A percentile compares a stretch with the other conserved stretches of the same genome.
These are phyloP conservation scores for Listrodromus nycthemerus DNA, from an alignment of 2,888 invertebrate species.

Conservation along the genomic window DNA sequence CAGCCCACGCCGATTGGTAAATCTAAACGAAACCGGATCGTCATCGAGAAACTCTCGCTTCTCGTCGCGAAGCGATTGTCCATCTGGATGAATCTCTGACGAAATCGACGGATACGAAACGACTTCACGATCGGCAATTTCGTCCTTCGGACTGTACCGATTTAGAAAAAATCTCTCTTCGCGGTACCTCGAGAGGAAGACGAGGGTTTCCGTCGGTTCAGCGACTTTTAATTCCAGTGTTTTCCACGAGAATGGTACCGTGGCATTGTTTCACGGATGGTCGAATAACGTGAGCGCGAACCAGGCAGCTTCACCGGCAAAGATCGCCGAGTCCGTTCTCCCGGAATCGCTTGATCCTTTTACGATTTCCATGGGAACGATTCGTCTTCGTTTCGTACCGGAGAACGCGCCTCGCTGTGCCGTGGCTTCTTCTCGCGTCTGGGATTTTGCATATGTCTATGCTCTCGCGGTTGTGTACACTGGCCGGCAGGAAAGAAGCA, in stretches of 20 bases:
- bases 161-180: neutral
- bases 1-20: conserved; percentile 44
- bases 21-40: conserved; percentile 36
- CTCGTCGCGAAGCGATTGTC: neutral
- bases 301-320: conserved; percentile 8
- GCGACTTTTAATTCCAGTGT: conserved; percentile 67
- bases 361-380: conserved; percentile 67
- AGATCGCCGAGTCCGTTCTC: conserved; percentile 52
- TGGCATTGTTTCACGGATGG: conserved; percentile 69
- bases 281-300: conserved; percentile 59
- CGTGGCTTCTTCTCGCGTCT: neutral
- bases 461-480: neutral
- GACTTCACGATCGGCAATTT: neutral
- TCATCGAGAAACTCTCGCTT: conserved; percentile 14
- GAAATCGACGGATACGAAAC: neutral
- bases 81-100: conserved; percentile 2
- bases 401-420: conserved; percentile 13
- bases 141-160: neutral
- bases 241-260: conserved; percentile 67
- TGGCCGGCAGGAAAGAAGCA: conserved; percentile 19
- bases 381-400: conserved; percentile 52
- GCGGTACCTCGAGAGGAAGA: neutral
- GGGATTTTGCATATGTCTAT: conserved; percentile 45
- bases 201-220: conserved; percentile 54
- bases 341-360: conserved; percentile 66